Conservation (phyloP, 37 sponge, comb jelly and placozoan genomes). For the Cladorhizidae sp. region DNA sequence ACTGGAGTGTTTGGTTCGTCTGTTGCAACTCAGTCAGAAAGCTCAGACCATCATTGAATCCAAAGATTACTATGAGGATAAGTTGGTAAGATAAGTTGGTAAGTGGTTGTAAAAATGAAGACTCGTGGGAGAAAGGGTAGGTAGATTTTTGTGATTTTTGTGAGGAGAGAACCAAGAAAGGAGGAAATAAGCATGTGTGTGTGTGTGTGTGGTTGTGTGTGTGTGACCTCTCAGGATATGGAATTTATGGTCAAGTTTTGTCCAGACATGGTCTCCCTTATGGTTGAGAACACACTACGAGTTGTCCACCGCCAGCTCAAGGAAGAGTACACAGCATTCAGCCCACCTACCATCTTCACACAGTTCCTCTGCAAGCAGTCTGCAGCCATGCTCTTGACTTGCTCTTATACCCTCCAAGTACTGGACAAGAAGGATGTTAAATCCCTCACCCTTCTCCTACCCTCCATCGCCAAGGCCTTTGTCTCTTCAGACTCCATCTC, state of each 20-base stretch:
- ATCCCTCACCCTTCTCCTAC: slow-evolving; percentile 41
- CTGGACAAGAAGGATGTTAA: slow-evolving; percentile 60
- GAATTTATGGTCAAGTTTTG: slow-evolving; percentile 61
- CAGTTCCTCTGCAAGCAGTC: slow-evolving; percentile 27
- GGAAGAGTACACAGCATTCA: slow-evolving; percentile 34
- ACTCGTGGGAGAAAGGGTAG: no score
- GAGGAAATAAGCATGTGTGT: slow-evolving; percentile 4
- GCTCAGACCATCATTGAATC: slow-evolving; percentile 71
- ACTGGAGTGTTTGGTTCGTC: slow-evolving; percentile 71
- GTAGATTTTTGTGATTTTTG: no score
- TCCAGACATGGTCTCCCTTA: slow-evolving; percentile 71
- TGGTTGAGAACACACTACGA: slow-evolving; percentile 52
- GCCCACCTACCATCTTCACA: slow-evolving; percentile 29
- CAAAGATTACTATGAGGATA: slow-evolving; percentile 65
- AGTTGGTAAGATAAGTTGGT: slow-evolving; percentile 43
- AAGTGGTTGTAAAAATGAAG: no score
- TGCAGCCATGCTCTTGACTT: slow-evolving; percentile 50
- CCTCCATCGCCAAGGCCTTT: slow-evolving; percentile 51
- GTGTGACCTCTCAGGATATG: slow-evolving; percentile 41
- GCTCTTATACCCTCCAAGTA: slow-evolving; percentile 48
- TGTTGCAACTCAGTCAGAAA: slow-evolving; percentile 73
- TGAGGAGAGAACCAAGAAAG: no score
- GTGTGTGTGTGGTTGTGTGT: not conserved
- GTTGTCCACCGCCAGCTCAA: slow-evolving; percentile 39
- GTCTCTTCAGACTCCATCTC: slow-evolving; percentile 1